Conservation (phyloP, 2,888 invertebrate species). For the Noctua janthe region DNA sequence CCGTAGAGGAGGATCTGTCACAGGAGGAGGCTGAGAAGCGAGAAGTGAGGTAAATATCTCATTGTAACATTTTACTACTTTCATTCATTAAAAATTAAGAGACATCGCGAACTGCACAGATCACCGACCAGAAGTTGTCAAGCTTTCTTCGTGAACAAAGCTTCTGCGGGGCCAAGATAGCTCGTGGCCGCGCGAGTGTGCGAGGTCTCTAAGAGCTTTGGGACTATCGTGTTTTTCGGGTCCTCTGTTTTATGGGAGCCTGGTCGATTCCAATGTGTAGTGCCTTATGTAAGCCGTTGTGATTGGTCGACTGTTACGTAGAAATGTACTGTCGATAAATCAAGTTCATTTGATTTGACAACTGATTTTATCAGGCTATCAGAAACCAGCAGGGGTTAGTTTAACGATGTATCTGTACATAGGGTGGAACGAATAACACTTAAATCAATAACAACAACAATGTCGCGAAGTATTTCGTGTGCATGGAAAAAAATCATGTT, state of each 20-base stretch:
- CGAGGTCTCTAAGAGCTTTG: background rate
- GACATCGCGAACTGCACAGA: background rate
- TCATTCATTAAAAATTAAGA: background rate
- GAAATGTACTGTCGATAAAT: slow-evolving; percentile 5
- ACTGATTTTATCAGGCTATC: background rate
- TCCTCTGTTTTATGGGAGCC: background rate
- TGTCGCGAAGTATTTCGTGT: background rate
- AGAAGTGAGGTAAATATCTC: slow-evolving; percentile 95
- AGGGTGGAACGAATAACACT: slow-evolving; percentile 14
- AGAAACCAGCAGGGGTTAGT: background rate
- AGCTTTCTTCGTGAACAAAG: background rate
- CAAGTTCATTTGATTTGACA: background rate
- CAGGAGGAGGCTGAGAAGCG: slow-evolving; percentile 98
- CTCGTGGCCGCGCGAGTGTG: background rate
- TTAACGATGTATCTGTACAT: background rate
- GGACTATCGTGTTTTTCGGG: background rate
- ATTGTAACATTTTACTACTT: slow-evolving; percentile 4
- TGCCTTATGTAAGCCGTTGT: background rate
- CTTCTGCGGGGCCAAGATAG: background rate
- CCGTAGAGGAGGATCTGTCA: slow-evolving; percentile 98
- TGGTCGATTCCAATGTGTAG: background rate
- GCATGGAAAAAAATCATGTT: slow-evolving; percentile 4
- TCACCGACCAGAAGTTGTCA: background rate
- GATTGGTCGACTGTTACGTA: background rate
- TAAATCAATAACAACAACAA: slow-evolving; percentile 30